These are phyloP conservation scores for Caenorhabditis brenneri DNA, from an alignment of 1,140 invertebrate species.

Conservation along the genomic window DNA sequence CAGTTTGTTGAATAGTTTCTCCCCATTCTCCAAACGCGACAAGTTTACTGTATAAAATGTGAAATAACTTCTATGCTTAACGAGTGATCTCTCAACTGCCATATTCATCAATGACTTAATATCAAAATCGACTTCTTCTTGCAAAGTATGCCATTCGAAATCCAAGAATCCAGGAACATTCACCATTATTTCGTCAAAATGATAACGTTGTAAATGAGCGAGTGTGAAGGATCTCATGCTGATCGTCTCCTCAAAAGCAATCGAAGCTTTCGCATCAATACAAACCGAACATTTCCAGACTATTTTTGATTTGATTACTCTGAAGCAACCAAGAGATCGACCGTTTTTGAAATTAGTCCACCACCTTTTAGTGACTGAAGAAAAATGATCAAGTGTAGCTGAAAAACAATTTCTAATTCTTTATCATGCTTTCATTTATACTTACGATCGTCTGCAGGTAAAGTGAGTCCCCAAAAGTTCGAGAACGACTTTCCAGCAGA, in stretches of 20 bases:
- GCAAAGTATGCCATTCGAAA: neutral
- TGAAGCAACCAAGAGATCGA: neutral
- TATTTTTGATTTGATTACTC: neutral
- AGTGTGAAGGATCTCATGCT: neutral
- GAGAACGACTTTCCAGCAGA: neutral
- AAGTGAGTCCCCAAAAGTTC: neutral
- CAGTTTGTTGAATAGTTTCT: neutral
- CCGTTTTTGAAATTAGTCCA: neutral
- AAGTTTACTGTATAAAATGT: neutral
- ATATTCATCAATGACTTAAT: neutral
- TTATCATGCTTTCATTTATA: neutral
- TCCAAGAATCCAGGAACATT: neutral
- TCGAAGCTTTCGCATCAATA: neutral
- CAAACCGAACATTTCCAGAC: neutral
- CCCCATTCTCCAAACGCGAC: neutral
- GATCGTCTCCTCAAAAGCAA: neutral
- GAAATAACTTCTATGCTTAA: neutral
- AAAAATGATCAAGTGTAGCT: neutral
- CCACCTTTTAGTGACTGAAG: neutral
- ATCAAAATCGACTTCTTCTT: neutral
- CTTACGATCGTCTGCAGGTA: neutral
- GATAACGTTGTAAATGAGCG: neutral
- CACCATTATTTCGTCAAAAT: neutral
- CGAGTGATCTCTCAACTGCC: neutral
- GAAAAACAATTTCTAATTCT: neutral